phyloP scores from a whole-genome alignment of 2,888 invertebrate genomes.

The Epistrophella euchroma region DNA sequence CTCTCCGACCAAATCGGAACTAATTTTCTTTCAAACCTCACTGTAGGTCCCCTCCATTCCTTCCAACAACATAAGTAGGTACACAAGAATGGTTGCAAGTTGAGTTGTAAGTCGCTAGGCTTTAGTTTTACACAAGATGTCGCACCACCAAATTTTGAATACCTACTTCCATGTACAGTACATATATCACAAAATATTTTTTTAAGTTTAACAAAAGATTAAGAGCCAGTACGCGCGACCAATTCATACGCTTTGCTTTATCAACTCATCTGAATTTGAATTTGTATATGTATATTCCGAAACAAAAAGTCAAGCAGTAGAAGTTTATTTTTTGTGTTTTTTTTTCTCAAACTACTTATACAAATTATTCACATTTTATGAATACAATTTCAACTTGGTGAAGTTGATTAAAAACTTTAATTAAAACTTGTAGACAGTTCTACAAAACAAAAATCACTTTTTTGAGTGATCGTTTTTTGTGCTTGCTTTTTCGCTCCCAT shows the following conservation, averaged over 20 bases:
- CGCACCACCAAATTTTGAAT: no score
- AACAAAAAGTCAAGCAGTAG: conserved; percentile 1
- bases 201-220: no score
- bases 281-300: background rate
- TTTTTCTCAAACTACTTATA: conserved; percentile 13
- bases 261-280: background rate
- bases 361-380: conserved; percentile 37
- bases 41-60: no score
- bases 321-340: conserved; percentile 9
- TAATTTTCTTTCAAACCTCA: no score
- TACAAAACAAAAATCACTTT: conserved; percentile 22
- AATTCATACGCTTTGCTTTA: background rate
- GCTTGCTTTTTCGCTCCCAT: background rate
- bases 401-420: conserved; percentile 62
- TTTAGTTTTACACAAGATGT: no score
- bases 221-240: background rate
- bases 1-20: no score
- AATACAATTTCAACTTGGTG: conserved; percentile 42
- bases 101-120: no score
- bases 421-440: conserved; percentile 54
- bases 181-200: no score
- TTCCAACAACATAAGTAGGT: no score
- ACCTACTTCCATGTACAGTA: no score
- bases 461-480: conserved; percentile 28
- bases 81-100: no score